Evolutionary conservation across 2,888 invertebrate genomes (phyloP).

Genomic region (Callyntrura guangdongensis): DNA sequence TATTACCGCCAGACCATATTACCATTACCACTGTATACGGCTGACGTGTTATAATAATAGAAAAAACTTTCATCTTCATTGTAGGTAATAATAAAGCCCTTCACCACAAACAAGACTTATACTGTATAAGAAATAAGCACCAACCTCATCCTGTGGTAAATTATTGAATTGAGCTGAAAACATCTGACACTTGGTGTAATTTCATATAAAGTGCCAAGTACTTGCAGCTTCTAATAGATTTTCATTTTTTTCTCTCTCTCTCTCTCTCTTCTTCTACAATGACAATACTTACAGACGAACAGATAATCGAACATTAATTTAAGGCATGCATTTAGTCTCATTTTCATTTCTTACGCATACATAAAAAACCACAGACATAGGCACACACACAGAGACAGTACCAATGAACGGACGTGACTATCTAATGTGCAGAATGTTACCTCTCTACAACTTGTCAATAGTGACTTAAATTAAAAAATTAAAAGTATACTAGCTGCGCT

Average conservation of each 20-base stretch:
- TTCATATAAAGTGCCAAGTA: conserved; percentile 10
- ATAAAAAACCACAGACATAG: conserved; percentile 17
- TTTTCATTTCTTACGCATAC: not conserved
- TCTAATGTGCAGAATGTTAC: conserved; percentile 33
- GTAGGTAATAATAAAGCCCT: not conserved
- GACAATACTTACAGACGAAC: conserved; percentile 10
- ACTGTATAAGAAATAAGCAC: not conserved
- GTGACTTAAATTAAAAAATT: conserved; percentile 45
- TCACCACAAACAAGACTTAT: conserved; percentile 31
- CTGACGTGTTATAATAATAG: conserved; percentile 17
- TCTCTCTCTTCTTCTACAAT: not conserved
- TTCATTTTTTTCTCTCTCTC: conserved; percentile 58
- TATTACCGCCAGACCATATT: not conserved
- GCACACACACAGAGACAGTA: not conserved
- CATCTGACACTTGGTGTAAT: conserved; percentile 41
- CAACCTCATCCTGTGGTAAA: conserved; percentile 45
- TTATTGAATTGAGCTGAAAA: conserved; percentile 54
- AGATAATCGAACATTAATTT: not conserved
- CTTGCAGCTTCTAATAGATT: not conserved
- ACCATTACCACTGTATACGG: not conserved
- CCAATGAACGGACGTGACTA: not conserved
- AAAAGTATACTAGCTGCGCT: conserved; percentile 4
- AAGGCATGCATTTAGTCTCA: conserved; percentile 27
- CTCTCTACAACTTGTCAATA: conserved; percentile 41
- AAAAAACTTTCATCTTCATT: conserved; percentile 59